These are phyloP conservation scores for Lophius piscatorius DNA, from an alignment of 2,113 vertebrate genomes.

Conservation along the genomic window DNA sequence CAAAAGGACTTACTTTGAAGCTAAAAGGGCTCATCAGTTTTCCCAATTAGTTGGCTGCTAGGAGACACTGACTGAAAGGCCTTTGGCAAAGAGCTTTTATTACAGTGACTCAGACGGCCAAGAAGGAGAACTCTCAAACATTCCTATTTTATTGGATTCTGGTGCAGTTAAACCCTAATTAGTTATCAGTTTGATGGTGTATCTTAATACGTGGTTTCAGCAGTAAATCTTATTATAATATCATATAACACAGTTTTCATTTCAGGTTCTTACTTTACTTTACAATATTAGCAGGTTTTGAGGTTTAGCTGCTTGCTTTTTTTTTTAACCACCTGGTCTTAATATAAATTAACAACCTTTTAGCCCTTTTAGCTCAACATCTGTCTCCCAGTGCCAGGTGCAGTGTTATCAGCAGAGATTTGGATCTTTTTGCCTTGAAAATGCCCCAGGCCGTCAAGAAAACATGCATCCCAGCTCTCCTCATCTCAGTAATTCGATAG, in stretches of 20 bases:
- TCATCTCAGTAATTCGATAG: conserved; percentile 70
- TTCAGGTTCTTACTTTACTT: background rate
- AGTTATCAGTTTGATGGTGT: background rate
- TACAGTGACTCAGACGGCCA: conserved; percentile 21
- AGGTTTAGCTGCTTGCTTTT: background rate
- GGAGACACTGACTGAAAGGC: conserved; percentile 19
- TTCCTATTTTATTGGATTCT: conserved; percentile 24
- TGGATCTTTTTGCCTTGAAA: conserved; percentile 56
- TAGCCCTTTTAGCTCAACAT: background rate
- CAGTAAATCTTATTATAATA: background rate
- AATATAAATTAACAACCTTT: background rate
- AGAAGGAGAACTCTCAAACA: conserved; percentile 17
- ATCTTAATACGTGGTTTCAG: background rate
- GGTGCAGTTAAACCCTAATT: conserved; percentile 11
- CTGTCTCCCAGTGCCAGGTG: conserved; percentile 1
- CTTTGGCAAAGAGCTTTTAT: conserved; percentile 45
- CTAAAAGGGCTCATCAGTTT: conserved; percentile 52
- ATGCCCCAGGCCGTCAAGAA: conserved; percentile 59
- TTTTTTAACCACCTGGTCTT: background rate
- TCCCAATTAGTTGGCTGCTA: conserved; percentile 44
- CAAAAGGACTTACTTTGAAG: conserved; percentile 51
- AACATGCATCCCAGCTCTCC: conserved; percentile 44
- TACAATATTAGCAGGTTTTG: too few relatives aligned
- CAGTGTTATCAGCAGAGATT: conserved; percentile 45
- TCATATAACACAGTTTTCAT: background rate